Base-by-base conservation (phyloP, 2,888 invertebrate genomes). In the Lochmaea capreae region DNA sequence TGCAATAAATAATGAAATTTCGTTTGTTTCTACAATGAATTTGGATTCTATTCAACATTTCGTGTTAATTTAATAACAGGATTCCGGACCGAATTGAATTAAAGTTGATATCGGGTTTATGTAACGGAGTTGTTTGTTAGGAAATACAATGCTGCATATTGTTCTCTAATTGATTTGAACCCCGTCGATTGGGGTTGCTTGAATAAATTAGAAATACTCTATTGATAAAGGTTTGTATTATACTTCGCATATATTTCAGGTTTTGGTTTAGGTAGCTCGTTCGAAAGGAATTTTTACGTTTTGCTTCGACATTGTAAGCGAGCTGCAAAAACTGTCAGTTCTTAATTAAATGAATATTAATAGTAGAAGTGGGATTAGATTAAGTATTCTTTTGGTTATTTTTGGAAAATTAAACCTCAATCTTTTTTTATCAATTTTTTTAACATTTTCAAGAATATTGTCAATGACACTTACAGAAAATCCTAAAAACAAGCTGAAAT, bases 151-250 rank as follows among this genome's bases (percentile, higher is more conserved):
- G 59, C 58, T 63, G 63, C 67, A 74, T 74, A 74, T 71, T 71
- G 58, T 67, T 71, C 63, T 71, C 67, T 74, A 74, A 74, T 74
- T 74, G 71, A 71, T 71, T 71, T 67, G 22, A 67, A 58, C 74
- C 67, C 67, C 52, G 49, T 57, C 61, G 52, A 54, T 72, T 65
- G 63, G 65, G 74, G 62, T 67, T 67, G 62, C 74, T 74, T 33
- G 67, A 71, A 71, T 72, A 69, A 62, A 69, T 69, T 69, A 62
- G 62, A 46, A 43, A 59, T 43, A 33, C 42, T 43, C 58, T 59
- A 68, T 43, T 68, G 58, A 58, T 59, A 39, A 59, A 26, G 18
- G 59, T 68, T 61, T 18, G 22, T 46, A 22, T 49, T 61, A 49
- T 61, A 46, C 26, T 52, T 43, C 18, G 26, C 12, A 14, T 43